A percentile compares a stretch with the other conserved stretches of the same genome.
Evolutionary conservation across 1,140 invertebrate genomes (phyloP).

Genomic region (Bombus superbus): DNA sequence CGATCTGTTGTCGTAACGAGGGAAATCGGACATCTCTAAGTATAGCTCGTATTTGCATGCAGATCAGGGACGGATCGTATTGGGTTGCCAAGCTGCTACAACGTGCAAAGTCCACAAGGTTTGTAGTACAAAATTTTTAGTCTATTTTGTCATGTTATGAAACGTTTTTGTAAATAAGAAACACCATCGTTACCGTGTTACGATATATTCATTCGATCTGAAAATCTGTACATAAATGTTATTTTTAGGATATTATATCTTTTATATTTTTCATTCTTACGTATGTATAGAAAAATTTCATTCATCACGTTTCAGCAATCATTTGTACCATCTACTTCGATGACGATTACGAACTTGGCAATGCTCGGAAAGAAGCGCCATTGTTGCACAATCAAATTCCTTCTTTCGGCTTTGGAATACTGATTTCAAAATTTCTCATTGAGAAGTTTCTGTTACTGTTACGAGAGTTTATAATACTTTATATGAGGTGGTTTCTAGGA

Average conservation of each 20-base stretch:
- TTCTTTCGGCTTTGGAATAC: constrained; percentile 21
- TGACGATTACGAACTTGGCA: constrained; percentile 49
- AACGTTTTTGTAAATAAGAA: not conserved
- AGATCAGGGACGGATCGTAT: constrained; percentile 63
- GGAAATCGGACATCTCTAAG: constrained; percentile 69
- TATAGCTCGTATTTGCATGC: constrained; percentile 68
- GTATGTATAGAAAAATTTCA: not conserved
- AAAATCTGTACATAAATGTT: not conserved
- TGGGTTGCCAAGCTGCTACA: constrained; percentile 52
- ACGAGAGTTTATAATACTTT: not conserved
- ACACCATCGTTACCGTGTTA: not conserved
- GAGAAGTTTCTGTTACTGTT: not conserved
- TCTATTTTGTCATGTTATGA: not conserved
- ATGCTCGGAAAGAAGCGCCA: constrained; percentile 5
- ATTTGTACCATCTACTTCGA: not conserved
- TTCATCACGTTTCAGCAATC: not conserved
- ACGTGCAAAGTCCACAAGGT: constrained; percentile 21
- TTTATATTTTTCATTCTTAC: not conserved
- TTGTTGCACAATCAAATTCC: constrained; percentile 40
- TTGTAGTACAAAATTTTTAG: constrained; percentile 30
- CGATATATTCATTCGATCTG: not conserved
- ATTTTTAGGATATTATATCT: not conserved
- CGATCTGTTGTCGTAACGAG: constrained; percentile 65
- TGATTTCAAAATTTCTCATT: constrained; percentile 1
- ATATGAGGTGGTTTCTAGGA: not conserved